Conservation (phyloP, 2,113 vertebrate species). For the Indicator indicator region DNA sequence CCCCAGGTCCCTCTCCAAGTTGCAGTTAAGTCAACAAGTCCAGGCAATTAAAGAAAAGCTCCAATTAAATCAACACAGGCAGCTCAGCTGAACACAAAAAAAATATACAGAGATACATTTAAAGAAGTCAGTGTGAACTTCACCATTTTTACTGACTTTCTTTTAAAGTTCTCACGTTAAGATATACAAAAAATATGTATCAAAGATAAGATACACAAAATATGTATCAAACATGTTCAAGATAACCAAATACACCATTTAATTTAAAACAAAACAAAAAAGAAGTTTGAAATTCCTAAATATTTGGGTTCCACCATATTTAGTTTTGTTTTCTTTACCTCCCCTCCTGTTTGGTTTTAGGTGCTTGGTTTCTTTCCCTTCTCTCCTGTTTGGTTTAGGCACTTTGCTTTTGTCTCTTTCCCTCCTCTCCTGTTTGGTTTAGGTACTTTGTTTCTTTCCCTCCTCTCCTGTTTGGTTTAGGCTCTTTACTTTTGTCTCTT, state of each 20-base stretch:
- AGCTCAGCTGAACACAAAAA: not conserved
- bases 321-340: not conserved
- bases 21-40: not conserved
- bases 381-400: not conserved
- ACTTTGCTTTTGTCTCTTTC: no score
- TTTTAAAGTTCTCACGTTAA: not conserved
- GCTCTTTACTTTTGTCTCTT: no score
- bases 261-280: not conserved
- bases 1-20: no score
- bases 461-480: not conserved
- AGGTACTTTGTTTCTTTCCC: not conserved
- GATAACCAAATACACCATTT: not conserved
- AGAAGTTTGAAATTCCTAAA: not conserved
- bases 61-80: not conserved
- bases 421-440: not conserved
- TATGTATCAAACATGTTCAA: fast-evolving
- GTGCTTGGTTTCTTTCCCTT: not conserved
- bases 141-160: not conserved
- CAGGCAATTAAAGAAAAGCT: not conserved
- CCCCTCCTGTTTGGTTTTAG: not conserved
- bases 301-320: not conserved
- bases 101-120: not conserved
- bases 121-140: not conserved
- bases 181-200: not conserved
- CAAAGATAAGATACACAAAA: fast-evolving